Conservation (phyloP, 1,140 invertebrate genomes). For the Drosophila grimshawi region DNA sequence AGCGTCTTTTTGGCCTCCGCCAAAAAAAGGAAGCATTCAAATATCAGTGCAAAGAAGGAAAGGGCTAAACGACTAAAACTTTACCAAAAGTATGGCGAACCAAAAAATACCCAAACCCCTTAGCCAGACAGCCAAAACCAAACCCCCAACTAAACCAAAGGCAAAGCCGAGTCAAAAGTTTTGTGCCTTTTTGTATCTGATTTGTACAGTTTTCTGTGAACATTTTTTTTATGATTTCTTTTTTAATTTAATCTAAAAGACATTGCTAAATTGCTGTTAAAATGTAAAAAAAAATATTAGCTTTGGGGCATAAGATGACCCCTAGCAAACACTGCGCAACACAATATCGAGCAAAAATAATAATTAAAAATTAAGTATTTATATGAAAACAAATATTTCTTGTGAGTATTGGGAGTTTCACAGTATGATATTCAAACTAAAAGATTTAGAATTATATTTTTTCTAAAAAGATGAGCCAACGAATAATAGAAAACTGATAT, state of each 20-base stretch:
- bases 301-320: slow-evolving; percentile 20
- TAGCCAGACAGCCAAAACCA: background rate
- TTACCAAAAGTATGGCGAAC: slow-evolving; percentile 50
- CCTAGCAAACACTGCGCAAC: slow-evolving; percentile 27
- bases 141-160: slow-evolving; percentile 43
- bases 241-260: slow-evolving; percentile 80
- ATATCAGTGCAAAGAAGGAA: slow-evolving; percentile 78
- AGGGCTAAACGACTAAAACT: slow-evolving; percentile 75
- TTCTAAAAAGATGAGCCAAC: no score
- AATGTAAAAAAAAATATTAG: slow-evolving; percentile 38
- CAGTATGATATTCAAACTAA: no score
- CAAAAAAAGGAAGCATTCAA: slow-evolving; percentile 75
- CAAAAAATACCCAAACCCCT: slow-evolving; percentile 35
- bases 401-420: no score
- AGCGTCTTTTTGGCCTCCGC: slow-evolving; percentile 54
- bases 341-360: background rate
- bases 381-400: no score
- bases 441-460: no score
- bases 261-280: slow-evolving; percentile 79
- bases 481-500: no score
- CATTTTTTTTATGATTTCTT: slow-evolving; percentile 73
- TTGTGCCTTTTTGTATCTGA: slow-evolving; percentile 75
- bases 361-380: no score
- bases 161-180: slow-evolving; percentile 64
- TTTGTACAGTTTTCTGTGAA: slow-evolving; percentile 67